These are phyloP conservation scores for Neoitamus cyanurus DNA, from an alignment of 2,888 invertebrate species.

Conservation along the genomic window DNA sequence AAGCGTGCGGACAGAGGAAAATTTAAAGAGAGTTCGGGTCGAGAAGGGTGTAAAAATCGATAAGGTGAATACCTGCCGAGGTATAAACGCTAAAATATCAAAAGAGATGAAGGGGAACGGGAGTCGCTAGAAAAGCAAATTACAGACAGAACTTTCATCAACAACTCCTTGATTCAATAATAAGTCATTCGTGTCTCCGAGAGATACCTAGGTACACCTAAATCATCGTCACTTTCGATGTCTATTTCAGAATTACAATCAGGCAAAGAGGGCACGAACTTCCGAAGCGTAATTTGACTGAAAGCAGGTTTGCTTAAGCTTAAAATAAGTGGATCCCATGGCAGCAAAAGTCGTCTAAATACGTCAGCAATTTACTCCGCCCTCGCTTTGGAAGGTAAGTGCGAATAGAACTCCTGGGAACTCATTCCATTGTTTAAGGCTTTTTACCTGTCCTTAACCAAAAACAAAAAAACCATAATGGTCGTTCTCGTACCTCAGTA, in stretches of 20 bases:
- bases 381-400: background rate
- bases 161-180: background rate
- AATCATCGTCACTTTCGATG: background rate
- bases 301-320: background rate
- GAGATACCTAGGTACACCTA: background rate
- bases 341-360: background rate
- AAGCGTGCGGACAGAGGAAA: background rate
- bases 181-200: background rate
- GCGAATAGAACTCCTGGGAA: background rate
- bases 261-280: background rate
- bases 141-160: background rate
- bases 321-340: background rate
- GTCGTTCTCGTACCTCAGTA: too few relatives aligned
- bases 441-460: background rate
- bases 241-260: background rate
- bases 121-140: background rate
- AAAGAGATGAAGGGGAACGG: background rate
- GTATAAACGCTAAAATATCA: background rate
- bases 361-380: background rate
- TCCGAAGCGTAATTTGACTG: background rate
- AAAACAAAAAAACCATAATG: background rate
- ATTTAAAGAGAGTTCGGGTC: background rate
- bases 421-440: background rate
- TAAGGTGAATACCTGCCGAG: background rate
- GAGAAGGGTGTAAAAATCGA: background rate